Evolutionary conservation across 1,140 invertebrate genomes (phyloP), one percentile per base, ranked within the genome.

Genomic region (Eriocheir sinensis): DNA sequence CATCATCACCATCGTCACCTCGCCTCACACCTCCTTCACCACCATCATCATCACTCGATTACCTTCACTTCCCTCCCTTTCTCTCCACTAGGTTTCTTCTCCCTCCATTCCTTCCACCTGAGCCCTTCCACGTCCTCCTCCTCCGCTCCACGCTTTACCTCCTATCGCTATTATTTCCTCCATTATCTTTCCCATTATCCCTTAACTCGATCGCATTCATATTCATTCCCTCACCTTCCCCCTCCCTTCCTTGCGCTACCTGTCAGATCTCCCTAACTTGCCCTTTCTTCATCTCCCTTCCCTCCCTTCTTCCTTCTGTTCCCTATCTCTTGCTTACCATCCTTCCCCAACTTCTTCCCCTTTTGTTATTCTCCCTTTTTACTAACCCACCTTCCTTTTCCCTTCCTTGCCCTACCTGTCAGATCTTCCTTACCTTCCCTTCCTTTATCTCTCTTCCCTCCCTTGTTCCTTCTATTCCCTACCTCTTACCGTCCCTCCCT

Each of bases 141-240:
- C 41, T 38, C 36, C 3, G 1, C 41, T n/a, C n/a, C 36, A 3
- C 34, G 27, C 32, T 86, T 38, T 86, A 38, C 38, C 85, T 38
- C 85, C 41, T 4, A 40, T 21, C 38, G 36, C 38, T 44, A 40
- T 21, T 38, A 4, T 86, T n/a, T 86, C 85, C 32, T 1, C 27
- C 85, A 40, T 44, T 86, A 38, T 38, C 32, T 86, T 34, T 86
- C 36, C 41, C 85, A 40, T 44, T 86, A 38, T n/a, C 85, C 41
- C 85, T 86, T 34, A n/a, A 38, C 41, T 86, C 32, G 2, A n/a
- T 4, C 41, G 21, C 38, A 40, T 36, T 44, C 21, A 44, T 86
- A 38, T 86, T 40, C 41, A n/a, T 86, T 27, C 36, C 21, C 30
- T 86, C 2, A 40, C 85, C n/a, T n/a, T 0, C 15, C n/a, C 32